Percentiles rank a stretch among this genome's conserved stretches.
phyloP scores from a whole-genome alignment of 2,888 invertebrate genomes.

The Caenorhabditis sulstoni region DNA sequence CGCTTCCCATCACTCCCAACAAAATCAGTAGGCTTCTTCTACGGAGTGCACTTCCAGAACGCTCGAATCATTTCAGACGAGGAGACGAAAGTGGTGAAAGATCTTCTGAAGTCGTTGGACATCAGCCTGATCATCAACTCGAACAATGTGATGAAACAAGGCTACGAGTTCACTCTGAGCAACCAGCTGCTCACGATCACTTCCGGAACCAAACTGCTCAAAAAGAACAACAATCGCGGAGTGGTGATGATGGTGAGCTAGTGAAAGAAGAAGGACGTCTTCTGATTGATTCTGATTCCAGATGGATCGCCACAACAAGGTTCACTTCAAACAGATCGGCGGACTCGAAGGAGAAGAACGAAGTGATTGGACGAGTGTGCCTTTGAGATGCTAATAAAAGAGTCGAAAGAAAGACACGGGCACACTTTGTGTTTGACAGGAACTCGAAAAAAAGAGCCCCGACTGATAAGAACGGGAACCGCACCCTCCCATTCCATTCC shows the following conservation, averaged over 20 bases:
- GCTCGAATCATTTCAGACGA: conserved; percentile 48
- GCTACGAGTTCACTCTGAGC: conserved; percentile 32
- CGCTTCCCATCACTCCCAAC: conserved; percentile 22
- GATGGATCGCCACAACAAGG: conserved; percentile 48
- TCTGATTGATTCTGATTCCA: not conserved
- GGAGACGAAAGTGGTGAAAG: conserved; percentile 32
- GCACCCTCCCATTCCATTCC: too few species aligned
- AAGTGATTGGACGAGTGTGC: conserved; percentile 4
- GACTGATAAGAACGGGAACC: too few species aligned
- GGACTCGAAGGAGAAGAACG: conserved; percentile 25
- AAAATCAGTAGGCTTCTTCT: conserved; percentile 20
- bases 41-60: not conserved
- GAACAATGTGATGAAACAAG: conserved; percentile 43
- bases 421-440: not conserved
- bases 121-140: conserved; percentile 56
- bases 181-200: conserved; percentile 47
- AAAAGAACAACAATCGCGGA: conserved; percentile 41
- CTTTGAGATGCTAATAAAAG: conserved; percentile 33
- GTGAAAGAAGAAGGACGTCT: not conserved
- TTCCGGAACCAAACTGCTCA: conserved; percentile 32
- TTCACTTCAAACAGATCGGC: conserved; percentile 39
- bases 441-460: not conserved
- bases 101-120: conserved; percentile 46
- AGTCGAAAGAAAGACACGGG: not conserved
- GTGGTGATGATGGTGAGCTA: conserved; percentile 47